Base-by-base conservation (phyloP, 2,888 invertebrate species). In the Cosmia pyralina region DNA sequence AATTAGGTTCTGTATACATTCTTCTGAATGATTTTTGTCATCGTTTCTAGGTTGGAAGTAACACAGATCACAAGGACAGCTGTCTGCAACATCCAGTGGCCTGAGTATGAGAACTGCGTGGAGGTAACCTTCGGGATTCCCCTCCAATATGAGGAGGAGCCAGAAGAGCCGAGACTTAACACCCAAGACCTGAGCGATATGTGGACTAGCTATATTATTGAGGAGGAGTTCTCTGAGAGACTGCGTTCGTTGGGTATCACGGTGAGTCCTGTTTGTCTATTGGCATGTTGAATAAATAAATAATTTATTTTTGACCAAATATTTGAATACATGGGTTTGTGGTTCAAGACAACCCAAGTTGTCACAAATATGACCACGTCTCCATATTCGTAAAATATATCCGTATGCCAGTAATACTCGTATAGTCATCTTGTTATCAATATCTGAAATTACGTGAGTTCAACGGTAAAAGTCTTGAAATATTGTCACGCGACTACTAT, bases 31-130 rank as follows among this genome's bases (percentile, higher is more conserved):
- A 0, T 0, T 13, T 17, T 1, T 34, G 15, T 22, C 44, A 11
- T 19, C n/a, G 4, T 46, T 92, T 92, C 75, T 92, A 96, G 96
- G 38, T 79, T 81, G 22, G 92, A 94, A 78, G 90, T 90, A 0
- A 93, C 95, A 0, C 93, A 94, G 77, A 93, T 95, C 67, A 92
- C 90, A 1, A 86, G 88, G 46, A 86, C 89, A 0, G 86, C 89
- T 0, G 77, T 91, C 19, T 96, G 96, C 89, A 93, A 92, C 78
- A 88, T 94, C 78, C 90, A 93, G 81, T 96, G 96, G 96, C 96
- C 96, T 0, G 88, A 90, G 68, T 93, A 88, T 73, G 92, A 93
- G 77, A 85, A 81, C 22, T 96, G 96, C 79, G 87, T 92, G 0
- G 90, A 91, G 38, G 90, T 96, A 7, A 88, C 85, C 50, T 95